These are phyloP conservation scores for Drosophila incognita DNA, from an alignment of 2,888 invertebrate genomes.

Conservation along the genomic window DNA sequence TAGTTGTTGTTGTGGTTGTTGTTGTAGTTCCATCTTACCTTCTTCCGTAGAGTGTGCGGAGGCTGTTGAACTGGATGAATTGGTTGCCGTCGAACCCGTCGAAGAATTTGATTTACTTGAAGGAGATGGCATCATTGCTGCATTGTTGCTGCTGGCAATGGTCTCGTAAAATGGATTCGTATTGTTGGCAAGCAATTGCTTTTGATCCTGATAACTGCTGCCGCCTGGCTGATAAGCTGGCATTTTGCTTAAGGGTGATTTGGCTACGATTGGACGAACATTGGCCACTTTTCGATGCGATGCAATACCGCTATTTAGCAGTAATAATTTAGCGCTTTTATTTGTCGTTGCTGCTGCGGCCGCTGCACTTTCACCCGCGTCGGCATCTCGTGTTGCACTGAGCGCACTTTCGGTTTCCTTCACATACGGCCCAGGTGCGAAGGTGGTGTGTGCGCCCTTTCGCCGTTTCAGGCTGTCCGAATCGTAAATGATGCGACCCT, in stretches of 20 bases:
- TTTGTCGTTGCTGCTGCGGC: conserved; percentile 35
- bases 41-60: conserved; percentile 77
- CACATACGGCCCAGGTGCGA: conserved; percentile 94
- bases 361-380: conserved; percentile 70
- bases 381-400: conserved; percentile 62
- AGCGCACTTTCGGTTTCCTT: conserved; percentile 87
- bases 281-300: conserved; percentile 82
- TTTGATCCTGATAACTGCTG: conserved; percentile 68
- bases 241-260: conserved; percentile 63
- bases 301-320: conserved; percentile 77
- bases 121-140: conserved; percentile 80
- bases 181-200: conserved; percentile 77
- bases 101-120: conserved; percentile 83
- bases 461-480: conserved; percentile 92
- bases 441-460: conserved; percentile 93
- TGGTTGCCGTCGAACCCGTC: conserved; percentile 79
- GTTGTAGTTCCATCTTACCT: conserved; percentile 77
- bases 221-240: conserved; percentile 54
- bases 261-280: conserved; percentile 82
- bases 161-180: conserved; percentile 82
- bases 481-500: conserved; percentile 94
- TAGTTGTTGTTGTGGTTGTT: conserved; percentile 58
- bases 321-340: conserved; percentile 67
- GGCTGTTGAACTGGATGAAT: conserved; percentile 70
- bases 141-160: conserved; percentile 49